Conservation (phyloP, 92 coral and sea anemone genomes). For the Umimayanthus chanpuru region DNA sequence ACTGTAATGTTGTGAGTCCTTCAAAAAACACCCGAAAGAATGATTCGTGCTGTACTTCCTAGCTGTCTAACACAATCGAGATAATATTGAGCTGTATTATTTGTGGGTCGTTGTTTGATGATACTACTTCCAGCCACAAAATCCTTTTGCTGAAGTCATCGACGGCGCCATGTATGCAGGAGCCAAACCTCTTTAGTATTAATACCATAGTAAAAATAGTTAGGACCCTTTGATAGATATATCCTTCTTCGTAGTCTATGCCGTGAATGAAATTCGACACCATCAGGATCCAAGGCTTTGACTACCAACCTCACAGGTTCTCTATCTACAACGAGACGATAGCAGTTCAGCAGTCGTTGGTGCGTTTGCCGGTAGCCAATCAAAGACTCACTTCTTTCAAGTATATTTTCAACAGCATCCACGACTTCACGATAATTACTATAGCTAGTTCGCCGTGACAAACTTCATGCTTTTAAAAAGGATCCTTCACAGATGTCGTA, state of each 20-base stretch:
- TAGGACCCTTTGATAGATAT: neutral
- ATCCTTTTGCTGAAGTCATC: neutral
- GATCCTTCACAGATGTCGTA: neutral
- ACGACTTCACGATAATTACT: neutral
- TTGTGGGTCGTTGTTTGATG: slow-evolving; percentile 1
- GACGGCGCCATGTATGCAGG: neutral
- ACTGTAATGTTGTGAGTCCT: too few species aligned
- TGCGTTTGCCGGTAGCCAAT: too few species aligned
- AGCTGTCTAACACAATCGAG: neutral
- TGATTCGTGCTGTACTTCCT: neutral
- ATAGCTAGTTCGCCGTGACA: neutral
- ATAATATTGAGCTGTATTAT: neutral
- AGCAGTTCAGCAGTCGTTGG: too few species aligned
- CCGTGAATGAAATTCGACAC: neutral
- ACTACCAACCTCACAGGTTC: too few species aligned
- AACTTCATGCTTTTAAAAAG: neutral
- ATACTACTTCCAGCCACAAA: slow-evolving; percentile 1
- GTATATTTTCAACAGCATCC: neutral
- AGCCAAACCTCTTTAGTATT: neutral
- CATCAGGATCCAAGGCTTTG: neutral
- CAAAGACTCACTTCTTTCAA: neutral
- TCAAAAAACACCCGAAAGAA: too few species aligned
- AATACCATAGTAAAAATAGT: neutral
- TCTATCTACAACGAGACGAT: too few species aligned
- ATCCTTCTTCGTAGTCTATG: neutral